phyloP scores from a whole-genome alignment of 1,140 invertebrate species.

The Drosophila baimaii region DNA sequence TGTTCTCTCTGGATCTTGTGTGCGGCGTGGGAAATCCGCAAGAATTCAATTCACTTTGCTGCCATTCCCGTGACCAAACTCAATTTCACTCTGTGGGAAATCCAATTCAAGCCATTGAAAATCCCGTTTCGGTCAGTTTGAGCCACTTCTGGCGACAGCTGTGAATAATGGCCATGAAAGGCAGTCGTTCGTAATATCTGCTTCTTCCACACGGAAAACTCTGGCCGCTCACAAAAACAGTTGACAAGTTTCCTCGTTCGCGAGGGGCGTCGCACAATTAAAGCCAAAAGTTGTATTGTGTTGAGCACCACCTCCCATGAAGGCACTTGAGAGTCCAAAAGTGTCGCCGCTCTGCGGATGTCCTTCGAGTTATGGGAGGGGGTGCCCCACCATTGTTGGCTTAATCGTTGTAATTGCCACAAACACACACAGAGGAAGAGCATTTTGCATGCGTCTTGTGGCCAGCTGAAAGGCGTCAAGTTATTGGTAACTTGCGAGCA shows the following conservation, averaged over 20 bases:
- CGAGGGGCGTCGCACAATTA: conserved; percentile 70
- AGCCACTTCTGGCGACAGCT: conserved; percentile 70
- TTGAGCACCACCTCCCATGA: conserved; percentile 29
- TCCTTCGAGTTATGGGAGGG: conserved; percentile 17
- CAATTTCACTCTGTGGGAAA: conserved; percentile 36
- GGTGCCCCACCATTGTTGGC: conserved; percentile 39
- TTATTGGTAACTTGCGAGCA: conserved; percentile 70
- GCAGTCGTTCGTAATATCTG: conserved; percentile 20
- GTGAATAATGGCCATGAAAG: conserved; percentile 71
- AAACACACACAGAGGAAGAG: conserved; percentile 9
- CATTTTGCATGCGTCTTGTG: conserved; percentile 45
- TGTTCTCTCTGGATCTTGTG: conserved; percentile 27
- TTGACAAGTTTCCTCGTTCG: conserved; percentile 75
- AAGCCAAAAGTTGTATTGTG: conserved; percentile 53
- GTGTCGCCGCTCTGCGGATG: conserved; percentile 56
- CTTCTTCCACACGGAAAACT: conserved; percentile 7
- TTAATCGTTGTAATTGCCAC: conserved; percentile 46
- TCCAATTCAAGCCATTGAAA: conserved; percentile 38
- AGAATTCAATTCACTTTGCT: conserved; percentile 33
- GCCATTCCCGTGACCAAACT: conserved; percentile 16
- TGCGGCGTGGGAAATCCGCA: conserved; percentile 5
- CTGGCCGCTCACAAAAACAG: conserved; percentile 38
- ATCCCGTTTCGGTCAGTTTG: conserved; percentile 41
- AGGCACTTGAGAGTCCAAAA: conserved; percentile 49
- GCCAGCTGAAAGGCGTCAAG: conserved; percentile 52